Percentiles rank a stretch among this genome's conserved stretches.
These are phyloP conservation scores for Cryptoblepharus egeriae DNA, from an alignment of 2,797 vertebrate species.

Conservation along the genomic window DNA sequence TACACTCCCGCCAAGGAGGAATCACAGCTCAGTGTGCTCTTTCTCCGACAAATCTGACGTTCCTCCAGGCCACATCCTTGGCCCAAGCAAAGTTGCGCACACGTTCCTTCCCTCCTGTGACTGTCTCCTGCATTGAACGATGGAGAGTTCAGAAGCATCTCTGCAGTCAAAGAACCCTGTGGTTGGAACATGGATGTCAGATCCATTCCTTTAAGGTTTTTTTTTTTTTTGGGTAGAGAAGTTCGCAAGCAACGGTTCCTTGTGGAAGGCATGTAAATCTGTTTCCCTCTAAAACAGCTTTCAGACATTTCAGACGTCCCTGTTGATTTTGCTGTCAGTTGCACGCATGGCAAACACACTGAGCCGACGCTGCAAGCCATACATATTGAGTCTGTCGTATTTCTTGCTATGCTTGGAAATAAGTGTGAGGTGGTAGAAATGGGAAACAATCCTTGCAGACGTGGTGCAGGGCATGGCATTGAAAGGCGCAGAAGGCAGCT, in stretches of 20 bases:
- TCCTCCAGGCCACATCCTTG: background rate
- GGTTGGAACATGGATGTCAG: background rate
- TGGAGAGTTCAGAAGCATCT: background rate
- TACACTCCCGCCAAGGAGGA: conserved; percentile 1
- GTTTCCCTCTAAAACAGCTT: background rate
- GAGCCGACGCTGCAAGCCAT: background rate
- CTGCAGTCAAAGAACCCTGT: background rate
- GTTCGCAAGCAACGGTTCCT: background rate
- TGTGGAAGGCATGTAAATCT: background rate
- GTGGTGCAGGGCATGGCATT: too few species aligned
- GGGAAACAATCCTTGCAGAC: background rate
- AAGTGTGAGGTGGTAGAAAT: background rate
- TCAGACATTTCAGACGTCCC: background rate
- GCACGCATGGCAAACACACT: background rate
- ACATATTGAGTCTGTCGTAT: background rate
- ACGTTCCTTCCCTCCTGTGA: background rate
- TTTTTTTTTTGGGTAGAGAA: background rate
- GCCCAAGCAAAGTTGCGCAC: background rate
- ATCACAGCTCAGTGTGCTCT: background rate
- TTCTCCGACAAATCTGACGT: conserved; percentile 6
- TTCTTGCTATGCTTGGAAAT: background rate
- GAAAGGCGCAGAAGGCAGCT: too few species aligned
- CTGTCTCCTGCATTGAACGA: background rate
- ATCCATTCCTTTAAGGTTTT: background rate
- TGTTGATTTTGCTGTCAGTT: background rate